Evolutionary conservation across 2,888 invertebrate species (phyloP), one percentile per base, ranked within the genome.

Genomic region (Pseudococcus jackbeardsleyi): DNA sequence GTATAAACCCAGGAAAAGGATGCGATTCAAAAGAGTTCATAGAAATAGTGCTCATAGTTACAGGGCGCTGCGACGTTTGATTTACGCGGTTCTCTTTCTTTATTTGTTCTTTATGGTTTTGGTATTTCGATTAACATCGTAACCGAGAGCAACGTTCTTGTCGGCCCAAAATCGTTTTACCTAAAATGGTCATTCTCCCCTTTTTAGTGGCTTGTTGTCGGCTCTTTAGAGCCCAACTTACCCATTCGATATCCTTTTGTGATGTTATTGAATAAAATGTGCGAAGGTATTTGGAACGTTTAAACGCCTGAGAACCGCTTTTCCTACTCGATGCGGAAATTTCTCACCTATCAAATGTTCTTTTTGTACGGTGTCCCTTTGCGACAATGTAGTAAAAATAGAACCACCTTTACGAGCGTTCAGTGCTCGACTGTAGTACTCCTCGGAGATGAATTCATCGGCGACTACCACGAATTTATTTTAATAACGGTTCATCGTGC

Each of bases 51-150:
- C 72, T 72, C 64, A 22, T 72, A 72, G 72, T 33, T 72, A 72
- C 72, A 33, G 72, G 22, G 22, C 7, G 26, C 68, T 72, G 33
- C 72, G 72, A 72, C 72, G 72, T 72, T 72, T 72, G 72, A 72
- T 72, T 72, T 72, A 72, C 72, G 72, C n/a, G 72, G 72, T 72
- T 33, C 72, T 33, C 72, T 72, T 72, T 72, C 72, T 72, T 72
- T 72, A 72, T 72, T 72, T 72, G 72, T 72, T 72, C 72, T 72
- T 72, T 72, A 33, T 33, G 72, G 72, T 72, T 72, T 72, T 72
- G 72, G 72, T 72, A 72, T 72, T 72, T 72, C 72, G 72, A 72
- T 72, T 72, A 72, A 72, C 72, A 72, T 72, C 72, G 72, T 33
- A 12, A 12, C 33, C 26, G 59, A 59, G 7, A 59, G n/a, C 6